Conservation (phyloP, 1,140 invertebrate species). For the Conus betulinus region DNA sequence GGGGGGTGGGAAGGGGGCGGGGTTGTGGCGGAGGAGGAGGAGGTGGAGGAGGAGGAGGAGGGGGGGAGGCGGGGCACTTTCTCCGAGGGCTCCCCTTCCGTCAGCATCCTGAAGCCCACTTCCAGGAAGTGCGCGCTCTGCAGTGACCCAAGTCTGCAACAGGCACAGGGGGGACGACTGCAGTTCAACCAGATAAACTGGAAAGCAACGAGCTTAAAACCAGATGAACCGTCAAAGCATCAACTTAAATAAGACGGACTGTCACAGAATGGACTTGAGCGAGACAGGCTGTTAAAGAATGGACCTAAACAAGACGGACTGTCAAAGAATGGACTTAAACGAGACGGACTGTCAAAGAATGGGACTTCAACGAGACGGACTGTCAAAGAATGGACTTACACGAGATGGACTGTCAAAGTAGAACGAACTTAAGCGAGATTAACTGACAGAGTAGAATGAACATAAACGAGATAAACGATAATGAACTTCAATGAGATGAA, state of each 20-base stretch:
- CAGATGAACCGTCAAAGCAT: neutral
- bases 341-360: neutral
- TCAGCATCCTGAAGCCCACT: slow-evolving; percentile 38
- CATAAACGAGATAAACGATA: too few species aligned
- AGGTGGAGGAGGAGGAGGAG: slow-evolving; percentile 3
- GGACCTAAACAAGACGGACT: neutral
- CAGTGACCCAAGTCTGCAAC: slow-evolving; percentile 39
- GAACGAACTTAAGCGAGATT: neutral
- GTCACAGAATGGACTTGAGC: too few species aligned
- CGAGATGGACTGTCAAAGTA: neutral
- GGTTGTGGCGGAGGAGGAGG: neutral
- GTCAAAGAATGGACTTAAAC: neutral
- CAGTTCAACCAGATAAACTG: neutral
- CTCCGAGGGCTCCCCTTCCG: slow-evolving; percentile 28
- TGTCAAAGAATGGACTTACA: neutral
- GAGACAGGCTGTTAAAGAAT: neutral
- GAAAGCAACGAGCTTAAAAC: too few species aligned
- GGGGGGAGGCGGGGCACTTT: slow-evolving; percentile 32
- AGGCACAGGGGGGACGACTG: neutral
- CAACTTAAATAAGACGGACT: neutral
- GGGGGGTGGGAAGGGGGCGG: neutral
- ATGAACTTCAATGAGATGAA: too few species aligned
- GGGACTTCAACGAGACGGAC: neutral
- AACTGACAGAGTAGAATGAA: too few species aligned
- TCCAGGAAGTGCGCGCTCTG: slow-evolving; percentile 34